A percentile compares a stretch with the other conserved stretches of the same genome.
Evolutionary conservation across 2,888 invertebrate genomes (phyloP).

Genomic region (Scaptomyza polygonia): DNA sequence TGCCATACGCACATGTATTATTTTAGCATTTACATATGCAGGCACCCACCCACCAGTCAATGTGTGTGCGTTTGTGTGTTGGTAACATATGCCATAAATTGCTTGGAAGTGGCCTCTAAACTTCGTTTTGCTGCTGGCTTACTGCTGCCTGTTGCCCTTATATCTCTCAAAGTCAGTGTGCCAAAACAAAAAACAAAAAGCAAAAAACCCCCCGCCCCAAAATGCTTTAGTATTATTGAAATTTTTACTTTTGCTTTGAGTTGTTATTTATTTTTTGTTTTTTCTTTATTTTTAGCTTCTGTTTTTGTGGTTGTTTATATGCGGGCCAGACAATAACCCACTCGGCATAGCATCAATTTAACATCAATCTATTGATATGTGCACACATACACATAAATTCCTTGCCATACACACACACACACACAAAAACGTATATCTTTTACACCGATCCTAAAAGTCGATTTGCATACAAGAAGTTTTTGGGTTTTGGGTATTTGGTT

Average conservation of each 20-base stretch:
- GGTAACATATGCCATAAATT: conserved; percentile 79
- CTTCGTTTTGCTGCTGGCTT: conserved; percentile 36
- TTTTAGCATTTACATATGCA: conserved; percentile 73
- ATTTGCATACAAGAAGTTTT: conserved; percentile 63
- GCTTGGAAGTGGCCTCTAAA: conserved; percentile 71
- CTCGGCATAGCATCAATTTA: conserved; percentile 75
- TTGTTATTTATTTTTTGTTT: conserved; percentile 25
- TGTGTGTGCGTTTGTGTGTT: conserved; percentile 18
- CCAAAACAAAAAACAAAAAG: conserved; percentile 17
- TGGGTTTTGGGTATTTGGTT: conserved; percentile 37
- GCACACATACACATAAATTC: conserved; percentile 6
- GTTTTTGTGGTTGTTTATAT: conserved; percentile 56
- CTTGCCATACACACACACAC: background rate
- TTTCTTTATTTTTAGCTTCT: conserved; percentile 22
- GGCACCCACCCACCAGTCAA: conserved; percentile 7
- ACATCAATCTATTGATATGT: conserved; percentile 72
- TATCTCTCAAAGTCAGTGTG: conserved; percentile 27
- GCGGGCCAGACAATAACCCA: conserved; percentile 78
- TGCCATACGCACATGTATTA: conserved; percentile 78
- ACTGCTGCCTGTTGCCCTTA: conserved; percentile 32
- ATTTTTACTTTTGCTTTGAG: conserved; percentile 56
- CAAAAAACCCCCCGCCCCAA: too few species aligned
- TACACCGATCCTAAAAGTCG: conserved; percentile 46
- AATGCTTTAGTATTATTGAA: conserved; percentile 74
- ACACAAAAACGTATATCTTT: conserved; percentile 33